A percentile compares a stretch with the other conserved stretches of the same genome.
Evolutionary conservation across 2,113 vertebrate genomes (phyloP).

Genomic region (Ahaetulla prasina): DNA sequence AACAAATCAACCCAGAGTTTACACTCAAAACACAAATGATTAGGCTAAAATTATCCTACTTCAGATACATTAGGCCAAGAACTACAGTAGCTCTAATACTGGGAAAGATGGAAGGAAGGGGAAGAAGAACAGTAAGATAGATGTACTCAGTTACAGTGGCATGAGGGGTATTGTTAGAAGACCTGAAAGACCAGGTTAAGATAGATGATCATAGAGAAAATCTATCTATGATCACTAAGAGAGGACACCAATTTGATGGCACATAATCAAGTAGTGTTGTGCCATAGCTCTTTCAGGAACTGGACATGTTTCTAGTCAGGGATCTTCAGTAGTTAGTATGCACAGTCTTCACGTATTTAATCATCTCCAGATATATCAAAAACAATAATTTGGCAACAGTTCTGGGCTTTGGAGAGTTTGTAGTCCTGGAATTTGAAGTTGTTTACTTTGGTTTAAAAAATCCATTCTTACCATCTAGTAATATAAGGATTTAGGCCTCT

Average conservation of each 20-base stretch:
- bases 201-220: background rate
- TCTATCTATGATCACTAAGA: background rate
- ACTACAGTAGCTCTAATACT: background rate
- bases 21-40: background rate
- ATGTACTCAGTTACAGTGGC: background rate
- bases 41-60: background rate
- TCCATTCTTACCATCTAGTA: background rate
- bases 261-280: background rate
- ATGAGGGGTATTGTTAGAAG: background rate
- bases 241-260: background rate
- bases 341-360: background rate
- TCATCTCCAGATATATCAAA: background rate
- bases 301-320: background rate
- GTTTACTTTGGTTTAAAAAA: background rate
- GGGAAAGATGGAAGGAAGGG: background rate
- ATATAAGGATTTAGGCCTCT: conserved; percentile 42
- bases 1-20: too few relatives aligned
- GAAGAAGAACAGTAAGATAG: background rate
- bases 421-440: background rate
- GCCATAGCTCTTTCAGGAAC: background rate
- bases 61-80: background rate
- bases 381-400: background rate
- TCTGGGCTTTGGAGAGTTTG: background rate
- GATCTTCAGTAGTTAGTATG: background rate
- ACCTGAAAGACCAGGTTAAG: background rate